phyloP scores from a whole-genome alignment of 2,797 vertebrate genomes.

The Xyrichtys novacula region DNA sequence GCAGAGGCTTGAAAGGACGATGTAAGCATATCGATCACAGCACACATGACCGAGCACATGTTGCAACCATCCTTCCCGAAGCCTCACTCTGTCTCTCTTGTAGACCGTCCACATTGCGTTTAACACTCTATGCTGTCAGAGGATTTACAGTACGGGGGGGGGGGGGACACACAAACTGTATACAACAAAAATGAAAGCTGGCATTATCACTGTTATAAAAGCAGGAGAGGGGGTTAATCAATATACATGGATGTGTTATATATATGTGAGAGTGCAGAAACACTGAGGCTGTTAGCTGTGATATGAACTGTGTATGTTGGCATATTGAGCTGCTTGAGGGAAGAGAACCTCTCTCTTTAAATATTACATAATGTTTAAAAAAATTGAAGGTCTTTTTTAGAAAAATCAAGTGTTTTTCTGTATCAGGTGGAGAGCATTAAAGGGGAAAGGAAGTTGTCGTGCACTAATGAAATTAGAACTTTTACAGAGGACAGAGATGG shows the following conservation, averaged over 20 bases:
- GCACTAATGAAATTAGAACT: conserved; percentile 32
- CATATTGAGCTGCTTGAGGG: conserved; percentile 49
- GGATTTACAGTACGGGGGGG: background rate
- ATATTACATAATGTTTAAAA: conserved; percentile 73
- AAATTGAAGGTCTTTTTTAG: conserved; percentile 44
- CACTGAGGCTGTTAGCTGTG: background rate
- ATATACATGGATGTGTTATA: conserved; percentile 28
- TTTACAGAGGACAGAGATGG: conserved; percentile 26
- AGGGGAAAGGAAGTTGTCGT: conserved; percentile 36
- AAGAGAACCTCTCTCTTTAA: conserved; percentile 66
- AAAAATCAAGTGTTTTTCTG: conserved; percentile 63
- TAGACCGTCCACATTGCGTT: conserved; percentile 43
- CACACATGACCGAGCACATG: conserved; percentile 78
- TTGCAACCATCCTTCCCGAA: conserved; percentile 56
- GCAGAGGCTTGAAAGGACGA: conserved; percentile 71
- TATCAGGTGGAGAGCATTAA: conserved; percentile 32
- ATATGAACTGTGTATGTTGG: conserved; percentile 39
- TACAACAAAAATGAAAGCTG: background rate
- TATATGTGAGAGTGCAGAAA: conserved; percentile 7
- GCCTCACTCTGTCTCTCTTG: conserved; percentile 32
- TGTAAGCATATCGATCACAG: conserved; percentile 71
- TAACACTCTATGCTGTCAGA: conserved; percentile 34
- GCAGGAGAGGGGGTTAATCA: conserved; percentile 20
- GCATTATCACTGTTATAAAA: background rate
- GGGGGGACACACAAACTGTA: conserved; percentile 14